phyloP scores from a whole-genome alignment of 2,888 invertebrate species.

The Agrotis clavis region DNA sequence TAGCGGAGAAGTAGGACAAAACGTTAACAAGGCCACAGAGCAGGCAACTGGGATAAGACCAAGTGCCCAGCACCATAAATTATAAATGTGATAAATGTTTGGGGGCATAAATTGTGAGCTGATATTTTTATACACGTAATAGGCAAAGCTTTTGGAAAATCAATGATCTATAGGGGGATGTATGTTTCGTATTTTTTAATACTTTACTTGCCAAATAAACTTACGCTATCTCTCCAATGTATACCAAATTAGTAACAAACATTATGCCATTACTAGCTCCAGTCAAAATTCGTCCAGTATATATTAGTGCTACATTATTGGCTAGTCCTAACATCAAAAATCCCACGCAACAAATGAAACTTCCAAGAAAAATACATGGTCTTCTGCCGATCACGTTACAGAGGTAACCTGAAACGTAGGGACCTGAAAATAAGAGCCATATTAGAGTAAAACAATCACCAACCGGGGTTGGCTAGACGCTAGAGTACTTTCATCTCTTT shows the following conservation, averaged over 20 bases:
- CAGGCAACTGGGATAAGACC: no score
- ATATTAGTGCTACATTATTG: slow-evolving; percentile 62
- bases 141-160: no score
- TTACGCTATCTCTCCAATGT: slow-evolving; percentile 48
- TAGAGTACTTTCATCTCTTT: no score
- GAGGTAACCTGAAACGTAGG: slow-evolving; percentile 68
- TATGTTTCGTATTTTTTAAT: no score
- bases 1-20: no score
- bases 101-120: no score
- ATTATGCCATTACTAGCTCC: slow-evolving; percentile 33
- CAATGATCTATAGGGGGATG: no score
- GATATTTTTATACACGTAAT: no score
- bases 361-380: slow-evolving; percentile 67
- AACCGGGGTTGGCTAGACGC: neutral
- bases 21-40: no score
- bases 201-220: slow-evolving; percentile 2
- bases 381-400: slow-evolving; percentile 72
- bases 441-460: neutral
- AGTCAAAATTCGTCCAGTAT: slow-evolving; percentile 54
- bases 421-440: slow-evolving; percentile 64
- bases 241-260: slow-evolving; percentile 38
- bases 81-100: no score
- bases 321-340: slow-evolving; percentile 65
- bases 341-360: slow-evolving; percentile 49
- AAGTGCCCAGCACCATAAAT: no score